These are phyloP conservation scores for Cuculus canorus DNA, from an alignment of 2,797 vertebrate species.

Conservation along the genomic window DNA sequence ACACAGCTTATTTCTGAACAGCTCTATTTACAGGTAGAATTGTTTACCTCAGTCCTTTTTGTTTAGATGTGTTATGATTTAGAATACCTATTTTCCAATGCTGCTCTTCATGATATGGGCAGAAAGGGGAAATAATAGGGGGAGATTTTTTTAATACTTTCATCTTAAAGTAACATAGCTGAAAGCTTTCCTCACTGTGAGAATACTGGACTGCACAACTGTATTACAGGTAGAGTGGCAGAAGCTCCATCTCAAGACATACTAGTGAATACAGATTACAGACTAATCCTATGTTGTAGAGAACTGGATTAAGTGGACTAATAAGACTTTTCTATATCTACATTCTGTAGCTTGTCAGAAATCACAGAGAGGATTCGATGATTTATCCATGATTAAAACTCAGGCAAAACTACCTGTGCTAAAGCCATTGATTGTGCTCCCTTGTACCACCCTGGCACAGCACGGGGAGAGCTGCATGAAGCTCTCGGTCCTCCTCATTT, in stretches of 20 bases:
- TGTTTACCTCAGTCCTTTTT: neutral
- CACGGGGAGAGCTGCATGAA: neutral
- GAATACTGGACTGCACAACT: neutral
- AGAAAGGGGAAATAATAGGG: neutral
- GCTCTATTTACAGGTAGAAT: neutral
- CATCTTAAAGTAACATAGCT: neutral
- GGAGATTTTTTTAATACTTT: neutral
- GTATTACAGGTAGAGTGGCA: neutral
- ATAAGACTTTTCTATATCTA: constrained; percentile 23
- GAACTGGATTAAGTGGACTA: constrained; percentile 37
- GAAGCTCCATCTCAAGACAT: neutral
- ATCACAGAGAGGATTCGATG: constrained; percentile 28
- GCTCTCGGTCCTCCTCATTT: fast-evolving
- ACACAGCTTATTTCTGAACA: neutral
- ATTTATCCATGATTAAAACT: constrained; percentile 42
- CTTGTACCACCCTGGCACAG: neutral
- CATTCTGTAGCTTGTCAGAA: constrained; percentile 23
- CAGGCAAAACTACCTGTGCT: neutral
- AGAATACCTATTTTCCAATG: neutral
- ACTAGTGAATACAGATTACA: constrained; percentile 36
- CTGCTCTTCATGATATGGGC: neutral
- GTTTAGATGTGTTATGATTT: neutral
- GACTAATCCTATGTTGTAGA: constrained; percentile 27
- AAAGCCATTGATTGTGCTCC: neutral
- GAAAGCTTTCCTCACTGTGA: neutral